These are phyloP conservation scores for Watsonalla cultraria DNA, from an alignment of 2,888 invertebrate genomes.

Conservation along the genomic window DNA sequence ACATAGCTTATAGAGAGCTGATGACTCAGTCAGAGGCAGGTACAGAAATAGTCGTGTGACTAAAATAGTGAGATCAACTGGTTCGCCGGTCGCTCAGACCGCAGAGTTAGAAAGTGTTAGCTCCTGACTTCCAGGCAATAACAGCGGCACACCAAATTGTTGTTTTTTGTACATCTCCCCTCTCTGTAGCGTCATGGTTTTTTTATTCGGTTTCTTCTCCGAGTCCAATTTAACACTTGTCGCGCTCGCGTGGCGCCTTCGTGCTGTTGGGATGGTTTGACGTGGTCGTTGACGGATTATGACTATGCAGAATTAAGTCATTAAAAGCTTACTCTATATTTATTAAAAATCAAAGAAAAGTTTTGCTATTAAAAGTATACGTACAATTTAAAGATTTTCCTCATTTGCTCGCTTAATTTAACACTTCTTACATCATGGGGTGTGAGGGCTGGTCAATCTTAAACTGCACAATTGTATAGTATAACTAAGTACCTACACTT, in stretches of 20 bases:
- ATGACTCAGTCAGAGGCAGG: background rate
- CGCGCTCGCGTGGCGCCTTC: slow-evolving; percentile 44
- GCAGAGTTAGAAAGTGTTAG: slow-evolving; percentile 10
- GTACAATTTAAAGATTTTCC: too few relatives aligned
- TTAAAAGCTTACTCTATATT: slow-evolving; percentile 2
- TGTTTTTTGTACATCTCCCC: slow-evolving; percentile 4
- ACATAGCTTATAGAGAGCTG: background rate
- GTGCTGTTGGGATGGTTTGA: slow-evolving; percentile 8
- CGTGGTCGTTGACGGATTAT: slow-evolving; percentile 14
- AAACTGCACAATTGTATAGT: too few relatives aligned
- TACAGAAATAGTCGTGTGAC: background rate
- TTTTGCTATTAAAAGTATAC: too few relatives aligned
- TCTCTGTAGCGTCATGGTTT: slow-evolving; percentile 7
- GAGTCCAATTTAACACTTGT: slow-evolving; percentile 57
- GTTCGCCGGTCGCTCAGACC: background rate
- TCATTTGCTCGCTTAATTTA: too few relatives aligned
- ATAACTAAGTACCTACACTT: too few relatives aligned
- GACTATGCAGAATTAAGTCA: background rate
- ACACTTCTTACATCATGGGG: too few relatives aligned
- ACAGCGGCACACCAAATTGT: slow-evolving; percentile 5
- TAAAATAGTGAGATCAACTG: background rate
- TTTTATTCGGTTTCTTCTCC: slow-evolving; percentile 20
- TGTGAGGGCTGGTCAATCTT: too few relatives aligned
- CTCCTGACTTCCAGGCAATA: slow-evolving; percentile 1
- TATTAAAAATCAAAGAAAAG: slow-evolving; percentile 8